Base-by-base conservation (phyloP, 2,888 invertebrate genomes). In the Tigriopus californicus region DNA sequence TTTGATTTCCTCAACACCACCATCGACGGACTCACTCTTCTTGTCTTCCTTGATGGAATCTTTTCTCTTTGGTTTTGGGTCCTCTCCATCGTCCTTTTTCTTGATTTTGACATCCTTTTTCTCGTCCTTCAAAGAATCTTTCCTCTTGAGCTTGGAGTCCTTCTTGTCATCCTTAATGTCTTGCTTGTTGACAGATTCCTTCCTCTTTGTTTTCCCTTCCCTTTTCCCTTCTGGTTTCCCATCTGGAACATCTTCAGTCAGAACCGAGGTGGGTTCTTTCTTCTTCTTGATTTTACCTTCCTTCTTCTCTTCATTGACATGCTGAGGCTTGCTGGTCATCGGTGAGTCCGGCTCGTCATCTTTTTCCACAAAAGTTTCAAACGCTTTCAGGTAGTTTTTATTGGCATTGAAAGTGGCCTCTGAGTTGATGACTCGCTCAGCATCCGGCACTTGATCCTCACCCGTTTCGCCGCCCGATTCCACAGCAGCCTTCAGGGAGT, bases 261-360 rank as follows among this genome's bases (percentile, higher is more conserved):
- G 33, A 33, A 33, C n/a, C n/a, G n/a, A 8, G 8, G 3, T 33
- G 18, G 25, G 42, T 18, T 41, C 49, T 11, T 24, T 12, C 40
- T 60, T 53, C 48, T 22, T 24, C 47, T 54, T 55, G 24, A 40
- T 15, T 41, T 60, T 44, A 12, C 18, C 20, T 24, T 42, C 24
- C 51, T 60, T 56, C 12, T 49, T 40, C n/a, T 56, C 57, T 13
- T 41, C 24, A 10, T n/a, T n/a, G n/a, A n/a, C n/a, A n/a, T n/a
- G n/a, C 15, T 48, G 41, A 18, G 60, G 54, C 10, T 41, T 55
- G 33, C 44, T 41, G 46, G 46, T 42, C 44, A 33, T 44, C 15
- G 24, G 18, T 12, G 20, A 13, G 8, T 44, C 56, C 1, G 57
- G 22, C 13, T 55, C 47, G 33, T 60, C 40, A 12, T 57, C 33